Evolutionary conservation across 2,797 vertebrate genomes (phyloP).

Genomic region (Chelon auratus): DNA sequence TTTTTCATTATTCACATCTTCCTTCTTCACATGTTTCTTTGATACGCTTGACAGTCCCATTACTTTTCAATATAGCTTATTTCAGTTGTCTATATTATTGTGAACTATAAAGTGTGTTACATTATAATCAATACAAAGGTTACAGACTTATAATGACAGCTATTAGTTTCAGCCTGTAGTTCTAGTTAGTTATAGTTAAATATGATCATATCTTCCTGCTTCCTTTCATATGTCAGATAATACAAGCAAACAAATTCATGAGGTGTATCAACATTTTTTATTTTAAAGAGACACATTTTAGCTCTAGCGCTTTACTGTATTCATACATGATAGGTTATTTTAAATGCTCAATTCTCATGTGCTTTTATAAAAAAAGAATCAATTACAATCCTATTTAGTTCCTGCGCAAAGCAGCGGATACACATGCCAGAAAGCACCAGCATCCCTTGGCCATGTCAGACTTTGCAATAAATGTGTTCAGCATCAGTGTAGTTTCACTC

Average conservation of each 20-base stretch:
- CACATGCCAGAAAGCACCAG: background rate
- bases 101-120: conserved; percentile 3
- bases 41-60: conserved; percentile 11
- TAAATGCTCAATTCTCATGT: too few species aligned
- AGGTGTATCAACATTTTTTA: background rate
- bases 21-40: conserved; percentile 43
- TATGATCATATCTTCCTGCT: background rate
- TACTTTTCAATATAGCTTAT: conserved; percentile 14
- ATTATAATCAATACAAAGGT: conserved; percentile 20
- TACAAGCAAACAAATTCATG: background rate
- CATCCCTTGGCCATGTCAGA: background rate
- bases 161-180: background rate
- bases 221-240: conserved; percentile 9
- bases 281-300: background rate
- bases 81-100: conserved; percentile 26
- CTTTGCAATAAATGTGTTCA: conserved; percentile 25
- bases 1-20: conserved; percentile 29
- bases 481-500: conserved; percentile 29
- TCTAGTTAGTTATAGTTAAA: background rate
- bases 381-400: too few species aligned
- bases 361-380: too few species aligned
- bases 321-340: too few species aligned
- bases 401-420: too few species aligned
- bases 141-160: background rate
- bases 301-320: too few species aligned